Conservation (phyloP, 2,113 vertebrate genomes). For the Bubo blakistoni region DNA sequence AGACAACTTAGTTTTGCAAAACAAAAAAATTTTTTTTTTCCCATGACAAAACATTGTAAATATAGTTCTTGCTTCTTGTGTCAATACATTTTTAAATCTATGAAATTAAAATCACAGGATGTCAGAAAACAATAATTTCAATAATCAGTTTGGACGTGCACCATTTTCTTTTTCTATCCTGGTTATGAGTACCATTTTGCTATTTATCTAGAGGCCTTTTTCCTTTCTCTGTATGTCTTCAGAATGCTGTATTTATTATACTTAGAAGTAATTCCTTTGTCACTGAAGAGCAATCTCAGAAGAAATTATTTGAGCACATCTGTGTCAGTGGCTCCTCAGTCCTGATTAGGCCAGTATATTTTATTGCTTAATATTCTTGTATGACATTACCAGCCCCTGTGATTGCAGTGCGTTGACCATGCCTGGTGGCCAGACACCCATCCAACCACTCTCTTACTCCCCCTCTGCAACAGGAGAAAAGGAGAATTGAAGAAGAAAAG, state of each 20-base stretch:
- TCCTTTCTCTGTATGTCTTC: not conserved
- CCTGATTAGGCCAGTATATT: not conserved
- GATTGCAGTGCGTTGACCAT: not conserved
- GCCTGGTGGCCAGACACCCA: not conserved
- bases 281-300: not conserved
- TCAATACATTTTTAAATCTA: not conserved
- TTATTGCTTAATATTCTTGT: not conserved
- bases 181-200: not conserved
- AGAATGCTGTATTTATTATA: not conserved
- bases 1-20: not conserved
- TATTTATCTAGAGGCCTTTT: not conserved
- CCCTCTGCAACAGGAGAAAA: not conserved
- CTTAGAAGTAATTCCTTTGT: not conserved
- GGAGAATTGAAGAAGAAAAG: not conserved
- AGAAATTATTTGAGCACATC: not conserved
- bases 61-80: not conserved
- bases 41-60: not conserved
- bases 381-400: not conserved
- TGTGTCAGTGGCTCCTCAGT: not conserved
- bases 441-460: not conserved
- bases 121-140: not conserved
- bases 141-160: fast-evolving
- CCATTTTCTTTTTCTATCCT: not conserved
- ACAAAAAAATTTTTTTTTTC: not conserved
- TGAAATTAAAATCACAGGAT: not conserved